Percentiles rank a stretch among this genome's conserved stretches.
Conservation (phyloP, 2,797 vertebrate species). For the Ispidina picta region DNA sequence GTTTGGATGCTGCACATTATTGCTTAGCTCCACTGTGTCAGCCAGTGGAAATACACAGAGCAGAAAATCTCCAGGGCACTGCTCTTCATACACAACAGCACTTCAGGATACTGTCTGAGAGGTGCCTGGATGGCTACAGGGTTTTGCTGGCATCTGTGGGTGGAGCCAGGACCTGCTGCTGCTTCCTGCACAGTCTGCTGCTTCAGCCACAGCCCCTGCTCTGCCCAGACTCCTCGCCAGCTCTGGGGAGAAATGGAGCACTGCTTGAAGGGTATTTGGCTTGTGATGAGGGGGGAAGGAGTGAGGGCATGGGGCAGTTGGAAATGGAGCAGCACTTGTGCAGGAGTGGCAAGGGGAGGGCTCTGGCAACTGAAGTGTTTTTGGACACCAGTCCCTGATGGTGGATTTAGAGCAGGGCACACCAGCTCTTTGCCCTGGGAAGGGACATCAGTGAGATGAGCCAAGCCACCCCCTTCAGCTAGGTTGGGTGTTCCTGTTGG, state of each 20-base stretch:
- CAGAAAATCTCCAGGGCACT: neutral
- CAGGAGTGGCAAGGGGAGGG: neutral
- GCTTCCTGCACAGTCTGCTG: neutral
- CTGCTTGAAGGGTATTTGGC: neutral
- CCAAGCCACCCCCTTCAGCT: neutral
- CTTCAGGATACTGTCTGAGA: neutral
- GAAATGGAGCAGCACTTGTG: neutral
- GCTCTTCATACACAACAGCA: neutral
- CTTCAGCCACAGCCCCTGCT: neutral
- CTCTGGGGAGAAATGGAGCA: neutral
- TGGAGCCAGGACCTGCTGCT: neutral
- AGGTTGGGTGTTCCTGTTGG: neutral
- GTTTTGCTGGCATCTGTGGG: neutral
- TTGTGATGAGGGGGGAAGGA: neutral
- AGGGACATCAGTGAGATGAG: neutral
- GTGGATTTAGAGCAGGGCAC: neutral
- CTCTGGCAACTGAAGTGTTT: neutral
- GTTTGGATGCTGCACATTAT: neutral
- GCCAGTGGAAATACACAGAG: neutral
- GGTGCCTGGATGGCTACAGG: neutral
- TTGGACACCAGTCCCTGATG: neutral
- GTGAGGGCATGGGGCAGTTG: neutral
- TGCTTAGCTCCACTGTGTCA: neutral
- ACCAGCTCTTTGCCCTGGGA: neutral
- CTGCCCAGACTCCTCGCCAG: neutral